These are phyloP conservation scores for Ovis aries DNA, from an alignment of 2,113 vertebrate species.

Conservation along the genomic window ARS-UI_Ramb_v3.0 NC_056063.1:47334501-47335000, in stretches of 20 bases:
- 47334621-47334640: slow-evolving; percentile 56
- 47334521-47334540: background rate
- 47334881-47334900: background rate
- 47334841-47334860: background rate
- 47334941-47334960: accelerated
- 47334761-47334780: background rate
- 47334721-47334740: slow-evolving; percentile 22
- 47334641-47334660: slow-evolving; percentile 51
- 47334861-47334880: slow-evolving; percentile 13
- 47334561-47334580: background rate
- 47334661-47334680: slow-evolving; percentile 54
- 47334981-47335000: too few relatives aligned
- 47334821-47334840: background rate
- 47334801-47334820: background rate
- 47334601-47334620: slow-evolving; percentile 41
- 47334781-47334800: background rate
- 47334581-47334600: slow-evolving; percentile 59
- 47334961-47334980: background rate
- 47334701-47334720: background rate
- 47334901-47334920: background rate
- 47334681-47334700: slow-evolving; percentile 34
- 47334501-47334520: background rate
- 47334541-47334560: background rate
- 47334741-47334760: background rate
- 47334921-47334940: background rate